Conservation (phyloP, 2,113 vertebrate genomes). For the Phylloscopus trochiloides region DNA sequence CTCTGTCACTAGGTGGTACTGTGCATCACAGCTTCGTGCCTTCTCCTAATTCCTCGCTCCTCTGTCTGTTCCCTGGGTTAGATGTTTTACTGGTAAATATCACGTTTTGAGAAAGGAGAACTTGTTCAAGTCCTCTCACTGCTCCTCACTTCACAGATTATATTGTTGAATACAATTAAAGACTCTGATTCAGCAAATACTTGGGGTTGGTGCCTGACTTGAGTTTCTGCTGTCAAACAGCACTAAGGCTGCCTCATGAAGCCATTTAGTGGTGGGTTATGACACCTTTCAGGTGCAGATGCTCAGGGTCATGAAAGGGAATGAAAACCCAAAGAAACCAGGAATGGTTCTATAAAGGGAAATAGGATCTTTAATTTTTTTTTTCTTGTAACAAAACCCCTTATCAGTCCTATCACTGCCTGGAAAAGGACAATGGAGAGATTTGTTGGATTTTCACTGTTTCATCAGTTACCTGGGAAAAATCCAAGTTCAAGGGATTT, state of each 20-base stretch:
- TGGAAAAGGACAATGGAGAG: not conserved
- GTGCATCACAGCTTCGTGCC: slow-evolving; percentile 18
- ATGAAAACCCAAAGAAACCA: not conserved
- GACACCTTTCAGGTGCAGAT: not conserved
- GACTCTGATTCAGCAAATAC: not conserved
- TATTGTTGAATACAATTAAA: not conserved
- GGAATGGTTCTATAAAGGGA: not conserved
- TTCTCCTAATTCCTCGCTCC: not conserved
- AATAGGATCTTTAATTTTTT: not conserved
- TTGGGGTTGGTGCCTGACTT: not conserved
- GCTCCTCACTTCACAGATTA: not conserved
- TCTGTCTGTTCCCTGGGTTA: not conserved
- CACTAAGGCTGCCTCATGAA: not conserved
- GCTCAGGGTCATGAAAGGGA: not conserved
- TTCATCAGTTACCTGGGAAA: not conserved
- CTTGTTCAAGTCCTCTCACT: not conserved
- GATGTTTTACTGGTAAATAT: not conserved
- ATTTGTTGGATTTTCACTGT: not conserved
- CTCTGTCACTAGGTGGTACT: slow-evolving; percentile 68
- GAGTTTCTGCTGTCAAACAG: not conserved
- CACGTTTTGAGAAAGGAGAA: not conserved
- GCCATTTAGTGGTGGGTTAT: not conserved
- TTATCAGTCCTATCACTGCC: not conserved
- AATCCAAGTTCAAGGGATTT: not conserved
- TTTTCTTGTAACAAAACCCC: not conserved